phyloP scores from a whole-genome alignment of 1,140 invertebrate species.

The Meloidogyne exigua region DNA sequence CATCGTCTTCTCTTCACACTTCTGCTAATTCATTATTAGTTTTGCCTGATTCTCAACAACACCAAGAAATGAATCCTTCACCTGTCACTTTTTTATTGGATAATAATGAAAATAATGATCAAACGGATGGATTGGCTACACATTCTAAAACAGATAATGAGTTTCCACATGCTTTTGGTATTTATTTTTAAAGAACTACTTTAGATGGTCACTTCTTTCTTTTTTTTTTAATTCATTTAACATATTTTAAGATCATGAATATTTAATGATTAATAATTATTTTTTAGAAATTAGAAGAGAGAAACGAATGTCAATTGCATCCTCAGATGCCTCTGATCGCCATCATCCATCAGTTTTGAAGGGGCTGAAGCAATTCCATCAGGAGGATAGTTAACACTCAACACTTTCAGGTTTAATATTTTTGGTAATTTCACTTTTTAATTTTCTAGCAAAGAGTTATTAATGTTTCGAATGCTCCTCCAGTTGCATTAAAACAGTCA shows the following conservation, averaged over 20 bases:
- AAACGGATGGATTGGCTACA: neutral
- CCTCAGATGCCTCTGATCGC: slow-evolving; percentile 5
- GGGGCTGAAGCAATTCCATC: slow-evolving; percentile 10
- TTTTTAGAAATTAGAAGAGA: slow-evolving; percentile 26
- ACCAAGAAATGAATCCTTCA: neutral
- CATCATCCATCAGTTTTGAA: slow-evolving; percentile 10
- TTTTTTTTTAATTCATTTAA: no score
- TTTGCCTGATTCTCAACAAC: slow-evolving; percentile 14
- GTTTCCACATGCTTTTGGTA: neutral
- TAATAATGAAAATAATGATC: slow-evolving; percentile 2
- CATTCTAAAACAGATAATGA: neutral
- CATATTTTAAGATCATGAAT: no score
- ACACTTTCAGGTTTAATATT: slow-evolving; percentile 11
- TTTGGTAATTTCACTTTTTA: neutral
- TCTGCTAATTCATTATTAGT: slow-evolving; percentile 26
- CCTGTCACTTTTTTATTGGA: neutral
- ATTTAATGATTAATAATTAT: no score
- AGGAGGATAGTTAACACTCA: slow-evolving; percentile 21
- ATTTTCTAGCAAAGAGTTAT: slow-evolving; percentile 56
- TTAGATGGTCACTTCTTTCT: no score
- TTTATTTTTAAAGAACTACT: no score
- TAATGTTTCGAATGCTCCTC: slow-evolving; percentile 63
- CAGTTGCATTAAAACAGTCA: slow-evolving; percentile 58
- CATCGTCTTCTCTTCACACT: slow-evolving; percentile 31
- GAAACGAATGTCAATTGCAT: slow-evolving; percentile 31